Base-by-base conservation (phyloP, 2,888 invertebrate species). In the Gibbula magus region DNA sequence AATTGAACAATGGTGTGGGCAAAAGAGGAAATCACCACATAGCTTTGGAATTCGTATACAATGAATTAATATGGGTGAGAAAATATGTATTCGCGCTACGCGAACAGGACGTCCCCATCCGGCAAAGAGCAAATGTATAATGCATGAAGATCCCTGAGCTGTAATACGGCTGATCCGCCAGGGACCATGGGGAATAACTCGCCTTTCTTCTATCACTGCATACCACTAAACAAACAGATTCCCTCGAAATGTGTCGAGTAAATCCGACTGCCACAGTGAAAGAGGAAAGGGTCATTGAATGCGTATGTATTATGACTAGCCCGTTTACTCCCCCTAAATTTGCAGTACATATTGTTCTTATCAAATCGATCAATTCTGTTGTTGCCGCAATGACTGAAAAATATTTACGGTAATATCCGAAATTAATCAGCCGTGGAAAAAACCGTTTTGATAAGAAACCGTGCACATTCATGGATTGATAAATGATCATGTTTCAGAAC, bases 121-220 rank as follows among this genome's bases (percentile, higher is more conserved):
- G 70, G 70, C 70, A 70, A 70, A 70, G 70, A 35, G 70, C 70
- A 32, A 70, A 70, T 70, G 70, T 70, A 70, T 70, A 29, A 70
- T 70, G 70, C 25, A 70, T 70, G 70, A 70, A 35, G 70, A 70
- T 70, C 70, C 70, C 70, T 70, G 70, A 70, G 70, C n/a, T 70
- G 70, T 70, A 70, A 70, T 70, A 35, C 70, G 70, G 20, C 70
- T 70, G 70, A 70, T 35, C 70, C 29, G 70, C 20, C 70, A 70
- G 70, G 70, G 70, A 70, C 70, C 70, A 35, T 70, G 70, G 70
- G 20, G 70, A 70, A 45, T 32, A 20, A 35, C 32, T 70, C 70
- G 70, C 32, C 29, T 20, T 70, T 70, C 70, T 39, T 70, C 39
- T 39, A 32, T 39, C 70, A 61, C 25, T 61, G 61, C 29, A 61